Conservation (phyloP, 2,113 vertebrate species). For the Upupa epops region DNA sequence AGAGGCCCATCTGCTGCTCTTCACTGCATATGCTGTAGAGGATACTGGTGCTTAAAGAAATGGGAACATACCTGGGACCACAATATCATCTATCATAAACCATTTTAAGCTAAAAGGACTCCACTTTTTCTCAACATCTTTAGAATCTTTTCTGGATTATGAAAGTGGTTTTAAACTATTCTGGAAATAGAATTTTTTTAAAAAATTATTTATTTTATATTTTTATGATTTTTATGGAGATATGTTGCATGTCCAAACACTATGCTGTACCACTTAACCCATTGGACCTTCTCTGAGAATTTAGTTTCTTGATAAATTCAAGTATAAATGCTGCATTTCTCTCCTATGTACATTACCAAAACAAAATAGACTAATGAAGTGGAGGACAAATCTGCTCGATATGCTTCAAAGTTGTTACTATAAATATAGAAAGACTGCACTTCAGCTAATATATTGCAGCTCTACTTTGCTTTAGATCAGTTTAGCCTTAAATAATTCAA, state of each 20-base stretch:
- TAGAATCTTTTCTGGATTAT: background rate
- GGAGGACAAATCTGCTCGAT: background rate
- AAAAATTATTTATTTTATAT: background rate
- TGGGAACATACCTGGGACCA: background rate
- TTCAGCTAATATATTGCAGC: background rate
- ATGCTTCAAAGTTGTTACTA: background rate
- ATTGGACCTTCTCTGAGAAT: background rate
- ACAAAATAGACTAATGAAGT: background rate
- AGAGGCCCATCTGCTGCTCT: conserved; percentile 45
- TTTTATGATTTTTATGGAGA: background rate
- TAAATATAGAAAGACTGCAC: background rate
- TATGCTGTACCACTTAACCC: background rate
- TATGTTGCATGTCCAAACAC: background rate
- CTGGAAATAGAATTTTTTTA: background rate
- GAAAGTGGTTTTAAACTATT: background rate
- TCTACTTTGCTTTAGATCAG: background rate
- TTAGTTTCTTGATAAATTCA: background rate
- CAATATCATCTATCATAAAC: background rate
- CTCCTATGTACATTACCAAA: background rate
- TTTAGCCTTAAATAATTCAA: conserved; percentile 1
- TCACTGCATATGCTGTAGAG: background rate
- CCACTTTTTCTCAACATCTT: background rate
- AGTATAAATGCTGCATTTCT: background rate
- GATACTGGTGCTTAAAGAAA: background rate
- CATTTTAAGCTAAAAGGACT: background rate